Conservation (phyloP, 2,888 invertebrate species). For the Prosapia bicincta region DNA sequence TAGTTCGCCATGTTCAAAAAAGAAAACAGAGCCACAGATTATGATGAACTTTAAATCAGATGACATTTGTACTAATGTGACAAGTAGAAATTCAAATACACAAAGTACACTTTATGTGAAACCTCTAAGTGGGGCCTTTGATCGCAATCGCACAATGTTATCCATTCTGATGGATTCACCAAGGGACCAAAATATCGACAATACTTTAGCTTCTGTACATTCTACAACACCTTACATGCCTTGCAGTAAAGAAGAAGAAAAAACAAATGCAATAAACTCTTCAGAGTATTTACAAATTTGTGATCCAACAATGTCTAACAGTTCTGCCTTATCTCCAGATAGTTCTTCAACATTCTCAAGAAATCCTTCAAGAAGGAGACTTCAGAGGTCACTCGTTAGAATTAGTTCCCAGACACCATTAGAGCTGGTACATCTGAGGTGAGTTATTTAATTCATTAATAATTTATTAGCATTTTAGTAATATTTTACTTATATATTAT, state of each 20-base stretch:
- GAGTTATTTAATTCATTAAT: neutral
- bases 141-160: slow-evolving; percentile 24
- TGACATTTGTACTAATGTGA: slow-evolving; percentile 13
- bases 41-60: neutral
- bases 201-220: slow-evolving; percentile 3
- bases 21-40: neutral
- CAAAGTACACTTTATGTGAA: slow-evolving; percentile 22
- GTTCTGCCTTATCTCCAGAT: slow-evolving; percentile 7
- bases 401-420: slow-evolving; percentile 33
- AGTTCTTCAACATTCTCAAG: slow-evolving; percentile 16
- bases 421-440: slow-evolving; percentile 27
- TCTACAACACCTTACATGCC: slow-evolving; percentile 12
- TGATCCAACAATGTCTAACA: slow-evolving; percentile 10
- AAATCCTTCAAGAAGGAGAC: slow-evolving; percentile 32
- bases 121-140: slow-evolving; percentile 16
- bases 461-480: no score
- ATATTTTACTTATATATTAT: no score
- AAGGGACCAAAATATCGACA: slow-evolving; percentile 21
- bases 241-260: slow-evolving; percentile 5
- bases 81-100: slow-evolving; percentile 16
- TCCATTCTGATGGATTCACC: slow-evolving; percentile 26
- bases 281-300: neutral
- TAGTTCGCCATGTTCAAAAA: neutral
- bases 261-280: neutral
- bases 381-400: slow-evolving; percentile 32